Evolutionary conservation across 2,797 vertebrate species (phyloP).

Genomic region (Eulemur mongoz): DNA sequence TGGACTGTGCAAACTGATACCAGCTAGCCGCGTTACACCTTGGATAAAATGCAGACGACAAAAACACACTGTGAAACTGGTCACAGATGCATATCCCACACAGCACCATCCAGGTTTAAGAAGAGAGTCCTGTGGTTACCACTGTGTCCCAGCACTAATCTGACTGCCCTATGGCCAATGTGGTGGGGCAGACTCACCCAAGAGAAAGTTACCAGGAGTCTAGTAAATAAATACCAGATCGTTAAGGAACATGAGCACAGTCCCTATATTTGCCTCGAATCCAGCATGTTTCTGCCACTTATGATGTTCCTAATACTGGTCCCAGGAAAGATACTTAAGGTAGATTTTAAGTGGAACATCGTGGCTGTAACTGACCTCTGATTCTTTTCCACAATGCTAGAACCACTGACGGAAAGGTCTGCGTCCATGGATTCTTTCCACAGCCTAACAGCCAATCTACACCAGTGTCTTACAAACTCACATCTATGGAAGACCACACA

Average conservation of each 20-base stretch:
- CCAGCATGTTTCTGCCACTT: accelerated
- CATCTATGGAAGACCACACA: background rate
- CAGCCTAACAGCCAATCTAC: background rate
- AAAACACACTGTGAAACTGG: accelerated
- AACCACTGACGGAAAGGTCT: background rate
- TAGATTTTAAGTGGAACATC: background rate
- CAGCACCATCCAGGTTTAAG: accelerated
- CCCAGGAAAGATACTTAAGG: background rate
- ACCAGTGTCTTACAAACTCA: background rate
- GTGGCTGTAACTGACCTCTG: accelerated
- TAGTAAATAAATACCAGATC: background rate
- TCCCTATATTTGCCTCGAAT: accelerated
- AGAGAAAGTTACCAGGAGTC: background rate
- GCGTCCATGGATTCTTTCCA: background rate
- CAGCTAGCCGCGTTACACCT: constrained; percentile 91
- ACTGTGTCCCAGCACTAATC: background rate
- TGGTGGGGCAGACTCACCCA: no score
- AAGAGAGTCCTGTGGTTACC: background rate
- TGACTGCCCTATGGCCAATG: accelerated
- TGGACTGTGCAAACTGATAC: constrained; percentile 92
- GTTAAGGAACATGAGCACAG: no score
- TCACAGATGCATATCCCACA: background rate
- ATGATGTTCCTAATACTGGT: accelerated
- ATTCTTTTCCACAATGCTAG: background rate
- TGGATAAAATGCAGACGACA: background rate